Evolutionary conservation across 2,113 vertebrate species (phyloP).

Genomic region (Zosterops lateralis): DNA sequence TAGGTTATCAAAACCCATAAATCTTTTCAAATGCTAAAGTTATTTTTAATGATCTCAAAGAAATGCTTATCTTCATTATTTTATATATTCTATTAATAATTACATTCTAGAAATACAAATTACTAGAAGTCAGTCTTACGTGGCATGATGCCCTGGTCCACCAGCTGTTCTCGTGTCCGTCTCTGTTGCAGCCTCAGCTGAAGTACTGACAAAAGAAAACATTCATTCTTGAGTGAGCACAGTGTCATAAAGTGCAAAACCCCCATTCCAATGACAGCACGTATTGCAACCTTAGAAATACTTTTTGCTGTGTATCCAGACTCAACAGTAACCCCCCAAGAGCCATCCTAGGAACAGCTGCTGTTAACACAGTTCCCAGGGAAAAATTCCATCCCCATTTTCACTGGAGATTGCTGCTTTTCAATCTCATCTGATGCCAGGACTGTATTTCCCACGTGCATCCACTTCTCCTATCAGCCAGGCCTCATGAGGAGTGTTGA

Average conservation of each 20-base stretch:
- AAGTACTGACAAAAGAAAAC: slow-evolving; percentile 81
- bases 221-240: neutral
- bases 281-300: neutral
- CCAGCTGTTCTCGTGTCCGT: slow-evolving; percentile 91
- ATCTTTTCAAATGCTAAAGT: neutral
- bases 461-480: neutral
- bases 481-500: neutral
- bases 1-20: neutral
- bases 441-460: neutral
- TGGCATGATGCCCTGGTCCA: slow-evolving; percentile 98
- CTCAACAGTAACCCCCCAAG: neutral
- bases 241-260: neutral
- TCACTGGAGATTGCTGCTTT: neutral
- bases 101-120: neutral
- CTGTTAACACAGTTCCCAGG: neutral
- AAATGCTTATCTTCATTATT: neutral
- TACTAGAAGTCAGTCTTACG: slow-evolving; percentile 79
- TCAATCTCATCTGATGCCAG: neutral
- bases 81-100: neutral
- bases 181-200: slow-evolving; percentile 94
- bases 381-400: neutral
- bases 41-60: neutral
- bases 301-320: neutral
- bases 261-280: neutral
- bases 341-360: neutral